Percentiles rank a stretch among this genome's conserved stretches.
Evolutionary conservation across 2,113 vertebrate genomes (phyloP).

Genomic region (Morone chrysops): DNA sequence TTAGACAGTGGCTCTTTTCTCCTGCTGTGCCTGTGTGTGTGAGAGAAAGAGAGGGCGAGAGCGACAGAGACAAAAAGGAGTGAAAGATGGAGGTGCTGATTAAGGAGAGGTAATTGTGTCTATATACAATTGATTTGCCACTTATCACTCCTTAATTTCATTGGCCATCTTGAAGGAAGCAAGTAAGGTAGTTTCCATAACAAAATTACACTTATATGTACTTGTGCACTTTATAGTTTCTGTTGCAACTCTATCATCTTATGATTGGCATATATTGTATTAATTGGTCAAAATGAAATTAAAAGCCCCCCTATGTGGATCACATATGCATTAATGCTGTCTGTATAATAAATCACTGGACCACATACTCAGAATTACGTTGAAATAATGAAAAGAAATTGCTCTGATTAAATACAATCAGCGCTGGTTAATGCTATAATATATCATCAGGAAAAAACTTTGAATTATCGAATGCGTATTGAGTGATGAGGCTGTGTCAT

Average conservation of each 20-base stretch:
- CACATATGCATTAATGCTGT: background rate
- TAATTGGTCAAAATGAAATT: background rate
- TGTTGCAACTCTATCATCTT: background rate
- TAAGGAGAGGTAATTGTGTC: background rate
- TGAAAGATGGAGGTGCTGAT: background rate
- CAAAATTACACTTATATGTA: background rate
- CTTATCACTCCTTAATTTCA: background rate
- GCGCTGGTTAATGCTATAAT: background rate
- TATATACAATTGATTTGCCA: background rate
- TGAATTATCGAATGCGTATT: background rate
- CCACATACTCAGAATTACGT: background rate
- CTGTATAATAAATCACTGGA: background rate
- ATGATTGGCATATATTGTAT: background rate
- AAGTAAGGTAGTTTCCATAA: background rate
- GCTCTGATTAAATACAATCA: background rate
- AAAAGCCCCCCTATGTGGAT: background rate
- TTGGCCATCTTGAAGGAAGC: background rate
- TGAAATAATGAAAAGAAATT: background rate
- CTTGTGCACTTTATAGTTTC: background rate
- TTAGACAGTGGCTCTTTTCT: background rate
- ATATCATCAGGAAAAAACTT: background rate
- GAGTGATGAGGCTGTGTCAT: background rate
- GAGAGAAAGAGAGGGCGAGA: background rate
- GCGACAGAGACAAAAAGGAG: background rate
- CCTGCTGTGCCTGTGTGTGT: slow-evolving; percentile 4